Base-by-base conservation (phyloP, 2,797 vertebrate species). In the Echiichthys vipera region DNA sequence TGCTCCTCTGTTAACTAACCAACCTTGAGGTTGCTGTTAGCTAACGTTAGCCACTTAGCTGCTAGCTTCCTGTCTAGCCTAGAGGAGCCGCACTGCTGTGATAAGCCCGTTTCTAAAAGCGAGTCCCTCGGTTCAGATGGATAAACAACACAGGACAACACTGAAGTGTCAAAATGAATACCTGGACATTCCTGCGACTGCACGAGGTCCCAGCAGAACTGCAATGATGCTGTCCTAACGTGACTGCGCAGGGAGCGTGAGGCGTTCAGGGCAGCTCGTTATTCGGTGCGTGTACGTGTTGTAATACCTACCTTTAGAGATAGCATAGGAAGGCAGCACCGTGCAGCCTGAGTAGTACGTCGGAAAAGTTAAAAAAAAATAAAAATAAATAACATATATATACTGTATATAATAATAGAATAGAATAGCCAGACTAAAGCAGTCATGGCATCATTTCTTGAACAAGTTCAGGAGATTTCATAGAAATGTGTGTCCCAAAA, bases 1-100 rank as follows among this genome's bases (percentile, higher is more conserved):
- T 20, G 6, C 17, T 30, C 15, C 2, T 0, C 32, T 34, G 30
- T 77, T 71, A 75, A 65, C 59, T 61, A 77, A 71, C 49, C 80
- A 89, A 90, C 83, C 88, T 88, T 90, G 75, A 43, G 39, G n/a
- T 10, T 47, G 36, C 34, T 36, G 58, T 70, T 66, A 56, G 70
- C 51, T 71, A 77, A 67, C 40, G 36, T 53, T 81, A 78, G 80
- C 80, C 17, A 58, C 49, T 45, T 55, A 62, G 73, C 67, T 10
- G 29, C 18, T 80, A 81, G 42, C 71, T 36, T n/a, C 18, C 2
- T 25, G 0, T 36, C 43, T 37, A 68, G 22, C 22, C 1, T 25
- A 3, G 2, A 37, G 7, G 18, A 45, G 2, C 42, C 5, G 1
- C 7, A 1, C 7, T 17, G 24, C 27, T 50, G 0, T 27, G 2